These are phyloP conservation scores for Propithecus coquereli DNA, from an alignment of 2,113 vertebrate genomes.

Conservation along the genomic window DNA sequence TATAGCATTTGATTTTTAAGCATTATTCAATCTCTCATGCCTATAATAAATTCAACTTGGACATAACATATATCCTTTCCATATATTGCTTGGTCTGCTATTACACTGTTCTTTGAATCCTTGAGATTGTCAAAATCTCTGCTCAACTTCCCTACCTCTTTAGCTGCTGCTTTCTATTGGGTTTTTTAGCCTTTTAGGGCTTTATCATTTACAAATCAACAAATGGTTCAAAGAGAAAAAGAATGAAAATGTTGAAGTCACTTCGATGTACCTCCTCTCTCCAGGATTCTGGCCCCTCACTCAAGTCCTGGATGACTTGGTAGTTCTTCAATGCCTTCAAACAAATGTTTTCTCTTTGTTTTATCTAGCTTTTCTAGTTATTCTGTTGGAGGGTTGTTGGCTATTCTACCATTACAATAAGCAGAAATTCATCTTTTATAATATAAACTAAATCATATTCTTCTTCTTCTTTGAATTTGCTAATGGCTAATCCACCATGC, in stretches of 20 bases:
- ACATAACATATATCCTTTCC: not conserved
- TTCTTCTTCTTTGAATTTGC: not conserved
- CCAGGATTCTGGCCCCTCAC: not conserved
- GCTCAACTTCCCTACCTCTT: not conserved
- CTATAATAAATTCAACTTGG: not conserved
- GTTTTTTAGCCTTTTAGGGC: not conserved
- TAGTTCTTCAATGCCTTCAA: not conserved
- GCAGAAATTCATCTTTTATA: constrained; percentile 6
- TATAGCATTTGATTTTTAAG: not conserved
- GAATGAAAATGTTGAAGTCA: not conserved
- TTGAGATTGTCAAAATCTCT: not conserved
- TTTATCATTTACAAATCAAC: constrained; percentile 12
- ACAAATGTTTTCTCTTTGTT: not conserved
- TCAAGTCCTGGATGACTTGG: not conserved
- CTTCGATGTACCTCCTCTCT: not conserved
- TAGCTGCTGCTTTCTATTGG: not conserved
- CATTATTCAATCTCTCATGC: not conserved
- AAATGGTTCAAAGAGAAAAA: not conserved
- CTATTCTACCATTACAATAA: not conserved
- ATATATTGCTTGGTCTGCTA: not conserved
- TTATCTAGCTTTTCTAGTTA: not conserved
- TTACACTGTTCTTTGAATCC: not conserved
- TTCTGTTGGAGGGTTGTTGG: not conserved
- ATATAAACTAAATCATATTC: not conserved
- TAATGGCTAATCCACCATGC: not conserved